These are phyloP conservation scores for Cepaea hortensis DNA, from an alignment of 2,888 invertebrate genomes.

Conservation along the genomic window DNA sequence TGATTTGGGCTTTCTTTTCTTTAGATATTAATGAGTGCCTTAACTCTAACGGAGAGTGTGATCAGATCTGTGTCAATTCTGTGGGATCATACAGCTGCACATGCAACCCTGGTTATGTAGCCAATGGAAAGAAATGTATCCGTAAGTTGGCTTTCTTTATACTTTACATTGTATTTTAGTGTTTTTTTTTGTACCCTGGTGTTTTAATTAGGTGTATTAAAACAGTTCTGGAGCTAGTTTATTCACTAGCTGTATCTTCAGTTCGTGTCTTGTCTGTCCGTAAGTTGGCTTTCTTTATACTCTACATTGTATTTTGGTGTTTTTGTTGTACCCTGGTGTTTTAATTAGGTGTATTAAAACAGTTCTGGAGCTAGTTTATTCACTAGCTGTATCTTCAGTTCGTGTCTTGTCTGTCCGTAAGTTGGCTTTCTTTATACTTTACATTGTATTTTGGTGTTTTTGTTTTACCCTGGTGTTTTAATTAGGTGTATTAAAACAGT, in stretches of 20 bases:
- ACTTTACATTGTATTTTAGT: not conserved
- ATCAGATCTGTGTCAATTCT: constrained; percentile 81
- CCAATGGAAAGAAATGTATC: constrained; percentile 66
- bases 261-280: constrained; percentile 44
- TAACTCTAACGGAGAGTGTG: constrained; percentile 82
- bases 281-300: constrained; percentile 50
- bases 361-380: too few relatives aligned
- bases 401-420: too few relatives aligned
- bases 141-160: constrained; percentile 56
- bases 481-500: too few relatives aligned
- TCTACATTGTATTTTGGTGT: not conserved
- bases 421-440: constrained; percentile 18
- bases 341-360: too few relatives aligned
- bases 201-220: too few relatives aligned
- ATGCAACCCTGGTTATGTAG: constrained; percentile 76
- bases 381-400: too few relatives aligned
- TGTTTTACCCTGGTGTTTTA: too few relatives aligned
- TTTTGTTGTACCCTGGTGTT: too few relatives aligned
- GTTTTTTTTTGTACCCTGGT: too few relatives aligned
- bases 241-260: too few relatives aligned
- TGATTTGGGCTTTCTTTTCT: too few relatives aligned
- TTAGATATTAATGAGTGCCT: constrained; percentile 88
- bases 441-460: not conserved
- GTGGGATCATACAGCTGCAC: constrained; percentile 85
- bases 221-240: too few relatives aligned